Evolutionary conservation across 2,888 invertebrate genomes (phyloP).

Genomic region (Halocaridina rubra): DNA sequence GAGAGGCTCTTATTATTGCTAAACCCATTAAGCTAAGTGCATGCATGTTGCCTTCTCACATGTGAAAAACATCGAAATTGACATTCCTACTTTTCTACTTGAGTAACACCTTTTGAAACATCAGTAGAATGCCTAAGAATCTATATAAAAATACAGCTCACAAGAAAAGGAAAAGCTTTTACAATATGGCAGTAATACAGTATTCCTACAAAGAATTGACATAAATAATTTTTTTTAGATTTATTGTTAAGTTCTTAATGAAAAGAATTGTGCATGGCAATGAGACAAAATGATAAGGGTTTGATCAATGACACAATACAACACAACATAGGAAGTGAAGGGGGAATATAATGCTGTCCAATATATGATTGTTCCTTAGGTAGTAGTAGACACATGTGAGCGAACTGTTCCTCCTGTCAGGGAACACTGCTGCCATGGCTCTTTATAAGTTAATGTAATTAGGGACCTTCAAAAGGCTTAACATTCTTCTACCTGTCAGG

Average conservation of each 20-base stretch:
- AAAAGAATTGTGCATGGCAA: conserved; percentile 18
- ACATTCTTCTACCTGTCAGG: no score
- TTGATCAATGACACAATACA: background rate
- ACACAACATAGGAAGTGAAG: conserved; percentile 28
- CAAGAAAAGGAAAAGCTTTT: background rate
- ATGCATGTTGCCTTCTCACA: conserved; percentile 1
- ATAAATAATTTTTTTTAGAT: background rate
- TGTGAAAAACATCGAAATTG: conserved; percentile 1
- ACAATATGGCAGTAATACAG: background rate
- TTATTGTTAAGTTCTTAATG: background rate
- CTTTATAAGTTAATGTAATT: no score
- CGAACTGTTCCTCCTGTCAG: no score
- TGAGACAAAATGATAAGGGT: background rate
- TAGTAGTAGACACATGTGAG: background rate
- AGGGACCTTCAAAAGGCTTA: no score
- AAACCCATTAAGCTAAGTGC: conserved; percentile 25
- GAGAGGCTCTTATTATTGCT: conserved; percentile 32
- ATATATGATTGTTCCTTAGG: background rate
- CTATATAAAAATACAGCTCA: conserved; percentile 3
- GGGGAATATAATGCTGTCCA: conserved; percentile 19
- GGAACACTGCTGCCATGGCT: no score
- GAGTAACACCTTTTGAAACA: conserved; percentile 7
- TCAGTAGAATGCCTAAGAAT: conserved; percentile 14
- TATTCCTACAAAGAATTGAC: background rate
- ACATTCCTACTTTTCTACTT: conserved; percentile 18